phyloP scores from a whole-genome alignment of 2,888 invertebrate genomes.

The Drepana falcataria region DNA sequence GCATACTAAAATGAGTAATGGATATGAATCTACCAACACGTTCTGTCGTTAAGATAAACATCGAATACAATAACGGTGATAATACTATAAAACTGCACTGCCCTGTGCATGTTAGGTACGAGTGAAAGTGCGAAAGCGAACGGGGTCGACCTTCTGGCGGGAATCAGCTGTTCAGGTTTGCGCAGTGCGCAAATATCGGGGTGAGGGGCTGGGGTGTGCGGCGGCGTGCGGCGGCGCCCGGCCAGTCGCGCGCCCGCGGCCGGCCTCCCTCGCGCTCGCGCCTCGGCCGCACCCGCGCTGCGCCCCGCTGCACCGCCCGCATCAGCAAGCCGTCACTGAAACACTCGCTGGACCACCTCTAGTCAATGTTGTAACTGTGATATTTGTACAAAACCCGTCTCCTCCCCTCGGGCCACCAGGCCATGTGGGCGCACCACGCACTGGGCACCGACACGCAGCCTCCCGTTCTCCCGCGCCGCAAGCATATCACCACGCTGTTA shows the following conservation, averaged over 20 bases:
- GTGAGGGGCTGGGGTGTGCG: conserved; percentile 36
- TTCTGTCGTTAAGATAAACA: no score
- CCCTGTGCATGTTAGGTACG: neutral
- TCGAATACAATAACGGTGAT: no score
- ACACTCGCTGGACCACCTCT: conserved; percentile 21
- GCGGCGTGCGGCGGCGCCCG: conserved; percentile 50
- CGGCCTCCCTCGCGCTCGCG: conserved; percentile 28
- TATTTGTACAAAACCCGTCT: conserved; percentile 37
- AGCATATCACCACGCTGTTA: conserved; percentile 37
- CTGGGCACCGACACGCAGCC: conserved; percentile 34
- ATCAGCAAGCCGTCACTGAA: conserved; percentile 33
- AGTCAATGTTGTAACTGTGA: conserved; percentile 47
- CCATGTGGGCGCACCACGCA: conserved; percentile 41
- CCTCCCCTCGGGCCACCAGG: conserved; percentile 21
- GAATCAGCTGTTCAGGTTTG: conserved; percentile 77
- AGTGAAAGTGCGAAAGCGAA: conserved; percentile 48
- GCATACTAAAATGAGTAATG: no score
- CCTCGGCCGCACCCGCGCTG: conserved; percentile 26
- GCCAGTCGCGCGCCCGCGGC: conserved; percentile 46
- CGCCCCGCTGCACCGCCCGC: conserved; percentile 20
- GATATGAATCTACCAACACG: no score
- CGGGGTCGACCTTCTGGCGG: conserved; percentile 65
- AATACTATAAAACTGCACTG: neutral
- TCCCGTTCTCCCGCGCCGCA: conserved; percentile 37
- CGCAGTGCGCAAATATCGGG: conserved; percentile 75